These are phyloP conservation scores for Chaitophorus viminalis DNA, from an alignment of 2,888 invertebrate genomes.

Conservation along the genomic window DNA sequence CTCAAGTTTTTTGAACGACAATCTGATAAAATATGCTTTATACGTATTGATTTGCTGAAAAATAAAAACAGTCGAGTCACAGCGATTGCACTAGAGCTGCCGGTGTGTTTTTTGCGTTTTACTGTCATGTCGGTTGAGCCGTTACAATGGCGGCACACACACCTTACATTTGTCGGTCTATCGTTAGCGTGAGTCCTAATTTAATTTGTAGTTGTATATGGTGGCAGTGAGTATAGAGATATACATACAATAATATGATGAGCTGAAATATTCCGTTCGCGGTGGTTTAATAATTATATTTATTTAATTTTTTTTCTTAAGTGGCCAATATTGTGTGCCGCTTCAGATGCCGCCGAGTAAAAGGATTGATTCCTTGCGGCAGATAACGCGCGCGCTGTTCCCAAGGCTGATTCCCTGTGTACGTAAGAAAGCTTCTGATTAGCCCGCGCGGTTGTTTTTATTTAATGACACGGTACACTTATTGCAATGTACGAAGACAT, in stretches of 20 bases:
- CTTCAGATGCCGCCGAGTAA: not conserved
- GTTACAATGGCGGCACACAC: too few species aligned
- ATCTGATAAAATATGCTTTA: too few species aligned
- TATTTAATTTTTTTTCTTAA: not conserved
- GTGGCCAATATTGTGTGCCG: not conserved
- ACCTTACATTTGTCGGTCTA: not conserved
- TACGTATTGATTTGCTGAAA: too few species aligned
- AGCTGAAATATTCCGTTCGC: too few species aligned
- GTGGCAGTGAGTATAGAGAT: not conserved
- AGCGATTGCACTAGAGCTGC: too few species aligned
- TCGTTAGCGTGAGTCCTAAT: too few species aligned
- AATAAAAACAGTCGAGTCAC: too few species aligned
- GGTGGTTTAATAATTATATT: not conserved
- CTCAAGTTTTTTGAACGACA: too few species aligned
- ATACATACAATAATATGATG: not conserved
- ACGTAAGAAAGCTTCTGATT: not conserved
- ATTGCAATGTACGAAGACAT: not conserved
- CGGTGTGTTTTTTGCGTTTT: too few species aligned
- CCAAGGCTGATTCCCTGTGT: not conserved
- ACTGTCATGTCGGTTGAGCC: too few species aligned
- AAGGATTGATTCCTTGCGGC: not conserved
- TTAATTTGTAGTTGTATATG: not conserved
- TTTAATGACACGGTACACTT: too few species aligned
- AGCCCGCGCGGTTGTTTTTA: too few species aligned
- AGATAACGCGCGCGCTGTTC: not conserved